Percentiles rank a stretch among this genome's conserved stretches.
phyloP scores from a whole-genome alignment of 2,797 vertebrate genomes.

The Chelonia mydas region DNA sequence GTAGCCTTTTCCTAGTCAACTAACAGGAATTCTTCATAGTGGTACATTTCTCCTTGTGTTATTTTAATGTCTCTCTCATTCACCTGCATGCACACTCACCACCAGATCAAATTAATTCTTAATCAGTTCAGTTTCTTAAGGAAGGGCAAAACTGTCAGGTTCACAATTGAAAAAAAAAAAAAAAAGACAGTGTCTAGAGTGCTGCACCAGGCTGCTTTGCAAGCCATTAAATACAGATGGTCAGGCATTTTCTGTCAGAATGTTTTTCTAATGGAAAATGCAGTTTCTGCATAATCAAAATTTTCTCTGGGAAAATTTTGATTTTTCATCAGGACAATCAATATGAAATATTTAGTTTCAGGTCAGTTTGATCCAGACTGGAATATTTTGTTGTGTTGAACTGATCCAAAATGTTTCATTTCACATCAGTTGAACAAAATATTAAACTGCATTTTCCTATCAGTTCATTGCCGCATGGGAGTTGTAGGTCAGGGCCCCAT shows the following conservation, averaged over 20 bases:
- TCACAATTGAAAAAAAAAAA: not conserved
- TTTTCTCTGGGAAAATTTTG: not conserved
- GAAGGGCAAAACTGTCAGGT: not conserved
- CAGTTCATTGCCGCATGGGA: not conserved
- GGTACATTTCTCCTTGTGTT: not conserved
- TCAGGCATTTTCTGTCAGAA: not conserved
- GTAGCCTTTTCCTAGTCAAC: not conserved
- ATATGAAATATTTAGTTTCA: not conserved
- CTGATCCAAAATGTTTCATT: not conserved
- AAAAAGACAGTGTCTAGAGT: not conserved
- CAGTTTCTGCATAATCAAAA: not conserved
- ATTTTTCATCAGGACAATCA: not conserved
- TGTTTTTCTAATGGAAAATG: not conserved
- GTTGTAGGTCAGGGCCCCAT: not conserved
- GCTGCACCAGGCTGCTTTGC: not conserved
- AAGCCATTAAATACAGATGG: not conserved
- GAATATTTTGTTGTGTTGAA: not conserved
- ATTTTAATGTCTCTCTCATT: not conserved
- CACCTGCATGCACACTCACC: conserved; percentile 70
- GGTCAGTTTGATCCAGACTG: not conserved
- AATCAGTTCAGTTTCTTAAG: not conserved
- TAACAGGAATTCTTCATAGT: not conserved
- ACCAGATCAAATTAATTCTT: conserved; percentile 46
- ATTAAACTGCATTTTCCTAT: not conserved
- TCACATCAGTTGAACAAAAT: not conserved